Percentiles rank a stretch among this genome's conserved stretches.
phyloP scores from a whole-genome alignment of 1,140 invertebrate genomes.

The Phortica variegata region DNA sequence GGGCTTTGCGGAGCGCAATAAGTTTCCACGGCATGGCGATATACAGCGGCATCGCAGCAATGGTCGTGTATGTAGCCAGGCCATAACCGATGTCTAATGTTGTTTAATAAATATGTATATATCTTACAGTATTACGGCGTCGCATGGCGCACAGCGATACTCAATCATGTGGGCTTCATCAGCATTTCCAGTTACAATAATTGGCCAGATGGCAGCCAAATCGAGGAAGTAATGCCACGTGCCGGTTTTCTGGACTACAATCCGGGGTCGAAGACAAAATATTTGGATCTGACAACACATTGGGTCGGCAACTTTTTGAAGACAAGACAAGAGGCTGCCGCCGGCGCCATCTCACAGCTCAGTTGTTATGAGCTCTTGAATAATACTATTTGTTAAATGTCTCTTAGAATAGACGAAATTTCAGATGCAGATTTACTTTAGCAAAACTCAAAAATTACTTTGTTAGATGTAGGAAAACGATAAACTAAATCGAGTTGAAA shows the following conservation, averaged over 20 bases:
- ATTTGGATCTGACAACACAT: constrained; percentile 63
- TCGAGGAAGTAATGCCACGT: constrained; percentile 63
- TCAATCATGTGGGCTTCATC: constrained; percentile 59
- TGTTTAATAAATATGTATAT: no score
- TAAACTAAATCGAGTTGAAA: no score
- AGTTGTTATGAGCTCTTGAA: constrained; percentile 52
- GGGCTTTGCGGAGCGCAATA: constrained; percentile 63
- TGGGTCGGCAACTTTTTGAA: constrained; percentile 62
- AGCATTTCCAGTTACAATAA: constrained; percentile 66
- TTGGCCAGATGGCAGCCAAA: constrained; percentile 66
- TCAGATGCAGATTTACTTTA: no score
- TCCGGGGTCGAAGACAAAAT: constrained; percentile 62
- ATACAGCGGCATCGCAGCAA: constrained; percentile 62
- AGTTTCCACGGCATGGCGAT: constrained; percentile 61
- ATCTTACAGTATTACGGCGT: constrained; percentile 59
- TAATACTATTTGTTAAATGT: constrained; percentile 54
- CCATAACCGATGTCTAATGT: no score
- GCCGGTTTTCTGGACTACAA: constrained; percentile 62
- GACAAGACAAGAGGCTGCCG: constrained; percentile 41
- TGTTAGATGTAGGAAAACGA: no score
- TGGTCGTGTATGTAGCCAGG: constrained; percentile 51
- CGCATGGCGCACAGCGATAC: constrained; percentile 62
- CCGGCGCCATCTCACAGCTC: constrained; percentile 18
- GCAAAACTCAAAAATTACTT: no score
- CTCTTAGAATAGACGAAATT: no score